phyloP scores from a whole-genome alignment of 2,797 vertebrate species.

The Ataeniobius toweri region DNA sequence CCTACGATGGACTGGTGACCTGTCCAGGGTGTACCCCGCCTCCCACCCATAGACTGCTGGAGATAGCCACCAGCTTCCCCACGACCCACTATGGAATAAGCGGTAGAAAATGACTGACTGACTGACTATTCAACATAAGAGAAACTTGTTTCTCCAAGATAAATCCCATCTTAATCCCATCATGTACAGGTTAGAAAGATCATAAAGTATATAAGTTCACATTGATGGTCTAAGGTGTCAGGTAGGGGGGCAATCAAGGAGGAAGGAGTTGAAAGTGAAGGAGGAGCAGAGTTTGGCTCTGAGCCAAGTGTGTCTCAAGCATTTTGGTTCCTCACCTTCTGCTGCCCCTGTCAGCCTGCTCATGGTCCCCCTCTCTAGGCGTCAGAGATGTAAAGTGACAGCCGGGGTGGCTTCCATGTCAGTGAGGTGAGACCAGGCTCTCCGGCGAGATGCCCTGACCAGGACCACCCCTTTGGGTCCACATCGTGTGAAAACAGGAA shows the following conservation, averaged over 20 bases:
- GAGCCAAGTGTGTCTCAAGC: constrained; percentile 79
- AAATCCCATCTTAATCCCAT: constrained; percentile 21
- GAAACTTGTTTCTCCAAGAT: constrained; percentile 18
- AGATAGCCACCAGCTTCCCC: too few relatives aligned
- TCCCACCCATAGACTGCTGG: too few relatives aligned
- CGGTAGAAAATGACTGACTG: too few relatives aligned
- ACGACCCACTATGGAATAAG: too few relatives aligned
- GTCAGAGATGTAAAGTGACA: constrained; percentile 76
- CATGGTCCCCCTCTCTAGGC: constrained; percentile 68
- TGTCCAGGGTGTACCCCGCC: too few relatives aligned
- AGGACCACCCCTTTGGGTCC: constrained; percentile 73
- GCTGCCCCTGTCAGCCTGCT: constrained; percentile 68
- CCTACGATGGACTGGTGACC: too few relatives aligned
- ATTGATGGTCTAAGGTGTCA: constrained; percentile 60
- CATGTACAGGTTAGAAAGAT: constrained; percentile 75
- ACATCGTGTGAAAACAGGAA: constrained; percentile 61
- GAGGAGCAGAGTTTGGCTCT: constrained; percentile 68
- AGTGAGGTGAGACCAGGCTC: constrained; percentile 75
- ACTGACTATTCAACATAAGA: too few relatives aligned
- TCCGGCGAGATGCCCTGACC: constrained; percentile 69
- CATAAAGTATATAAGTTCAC: constrained; percentile 74
- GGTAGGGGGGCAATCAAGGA: background rate
- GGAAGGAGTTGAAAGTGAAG: background rate
- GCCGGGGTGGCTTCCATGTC: constrained; percentile 77
- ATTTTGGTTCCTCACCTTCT: constrained; percentile 77